Base-by-base conservation (phyloP, 2,797 vertebrate genomes). In the Eulemur albifrons region DNA sequence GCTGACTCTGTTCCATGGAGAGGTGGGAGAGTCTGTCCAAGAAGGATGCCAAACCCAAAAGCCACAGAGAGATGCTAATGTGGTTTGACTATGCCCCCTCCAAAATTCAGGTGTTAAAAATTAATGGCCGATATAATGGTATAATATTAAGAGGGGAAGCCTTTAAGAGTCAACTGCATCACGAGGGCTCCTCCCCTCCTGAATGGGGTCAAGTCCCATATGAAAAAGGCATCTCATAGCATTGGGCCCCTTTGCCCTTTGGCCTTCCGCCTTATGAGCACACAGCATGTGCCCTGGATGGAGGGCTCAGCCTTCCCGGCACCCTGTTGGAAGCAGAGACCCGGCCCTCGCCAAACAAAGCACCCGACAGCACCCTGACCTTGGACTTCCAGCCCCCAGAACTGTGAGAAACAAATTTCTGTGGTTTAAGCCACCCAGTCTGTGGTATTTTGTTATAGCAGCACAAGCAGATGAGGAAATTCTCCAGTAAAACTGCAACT, bases 311-410 rank as follows among this genome's bases (percentile, higher is more conserved):
- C 21, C 12, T 23, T 32, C n/a, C 17, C 8, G 32, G 30, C 0
- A 0, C 35, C 69, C 14, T n/a, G 43, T 25, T 21, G 27, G 27
- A 43, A 21, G 21, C 38, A 17, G 11, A 32, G 50, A 40, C 0
- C 0, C 0, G 7, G 32, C 5, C 27, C 5, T 35, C 13, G 2
- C 4, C 13, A 2, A 12, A 9, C 0, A 4, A 25, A 0, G 4
- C 40, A 63, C 13, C 27, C 17, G 15, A 15, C 17, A 14, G 48
- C 2, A 0, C 70, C 21, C 57, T n/a, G 23, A 27, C 12, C 6
- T 38, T 5, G 35, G n/a, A 14, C 21, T 48, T 27, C 7, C 81
- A 32, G 17, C 8, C 73, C 63, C 88, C 4, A 27, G 23, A 50
- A 54, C 35, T 5, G 1, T 1, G 35, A 45, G 45, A 25, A 54